Percentiles rank a stretch among this genome's conserved stretches.
phyloP scores from a whole-genome alignment of 1,140 invertebrate species.

The Rhopalosiphum padi region DNA sequence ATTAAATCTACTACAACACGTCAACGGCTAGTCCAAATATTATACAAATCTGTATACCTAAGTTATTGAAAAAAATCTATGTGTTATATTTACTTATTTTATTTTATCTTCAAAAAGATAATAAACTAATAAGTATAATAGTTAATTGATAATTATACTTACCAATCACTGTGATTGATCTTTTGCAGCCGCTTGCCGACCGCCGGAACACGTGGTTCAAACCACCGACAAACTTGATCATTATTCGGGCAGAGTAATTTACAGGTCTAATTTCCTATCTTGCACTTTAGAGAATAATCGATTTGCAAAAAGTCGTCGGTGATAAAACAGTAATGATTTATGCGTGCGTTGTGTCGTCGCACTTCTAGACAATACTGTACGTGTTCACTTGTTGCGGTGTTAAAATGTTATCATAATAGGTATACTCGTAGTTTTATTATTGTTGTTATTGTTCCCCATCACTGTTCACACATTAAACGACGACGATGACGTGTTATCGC shows the following conservation, averaged over 20 bases:
- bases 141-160: background rate
- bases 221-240: background rate
- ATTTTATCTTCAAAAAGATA: too few species aligned
- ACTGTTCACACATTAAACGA: background rate
- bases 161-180: background rate
- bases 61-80: too few species aligned
- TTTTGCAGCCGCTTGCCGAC: background rate
- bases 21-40: background rate
- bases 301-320: background rate
- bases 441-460: background rate
- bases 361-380: background rate
- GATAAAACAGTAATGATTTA: background rate
- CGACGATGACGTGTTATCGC: background rate
- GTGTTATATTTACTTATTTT: too few species aligned
- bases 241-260: background rate
- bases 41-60: too few species aligned
- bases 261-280: background rate
- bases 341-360: background rate
- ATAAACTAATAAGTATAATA: too few species aligned
- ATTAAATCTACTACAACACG: background rate
- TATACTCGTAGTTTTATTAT: background rate
- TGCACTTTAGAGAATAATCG: background rate
- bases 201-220: background rate
- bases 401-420: background rate
- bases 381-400: background rate